phyloP scores from a whole-genome alignment of 2,888 invertebrate species.

The Ormyrus labotus region DNA sequence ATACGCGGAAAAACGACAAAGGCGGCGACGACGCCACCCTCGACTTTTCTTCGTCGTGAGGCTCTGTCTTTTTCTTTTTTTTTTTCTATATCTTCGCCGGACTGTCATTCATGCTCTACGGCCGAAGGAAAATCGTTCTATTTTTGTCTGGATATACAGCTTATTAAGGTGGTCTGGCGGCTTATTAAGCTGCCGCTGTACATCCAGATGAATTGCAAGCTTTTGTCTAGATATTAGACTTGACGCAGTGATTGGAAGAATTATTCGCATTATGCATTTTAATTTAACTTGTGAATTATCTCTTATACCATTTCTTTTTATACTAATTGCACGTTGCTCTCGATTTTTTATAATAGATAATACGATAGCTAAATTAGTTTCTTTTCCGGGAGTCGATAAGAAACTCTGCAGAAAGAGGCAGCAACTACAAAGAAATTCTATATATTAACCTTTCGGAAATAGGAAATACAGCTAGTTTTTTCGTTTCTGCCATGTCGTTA shows the following conservation, averaged over 20 bases:
- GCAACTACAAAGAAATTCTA: background rate
- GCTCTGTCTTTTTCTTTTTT: too few species aligned
- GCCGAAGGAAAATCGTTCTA: slow-evolving; percentile 15
- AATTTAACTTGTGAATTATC: too few species aligned
- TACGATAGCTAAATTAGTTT: too few species aligned
- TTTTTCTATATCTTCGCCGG: background rate
- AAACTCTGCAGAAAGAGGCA: too few species aligned
- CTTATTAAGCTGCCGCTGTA: slow-evolving; percentile 16
- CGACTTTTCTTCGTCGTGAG: too few species aligned
- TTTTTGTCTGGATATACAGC: slow-evolving; percentile 30
- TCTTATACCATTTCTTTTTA: too few species aligned
- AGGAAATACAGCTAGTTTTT: background rate
- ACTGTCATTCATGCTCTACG: background rate
- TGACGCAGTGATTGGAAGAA: too few species aligned
- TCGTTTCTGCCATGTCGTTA: background rate
- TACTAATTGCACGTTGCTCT: too few species aligned
- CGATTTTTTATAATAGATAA: too few species aligned
- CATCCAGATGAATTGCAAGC: slow-evolving; percentile 27
- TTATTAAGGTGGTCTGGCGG: background rate
- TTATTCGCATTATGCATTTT: too few species aligned
- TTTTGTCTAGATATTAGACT: background rate
- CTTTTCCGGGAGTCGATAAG: too few species aligned
- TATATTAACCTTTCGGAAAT: background rate
- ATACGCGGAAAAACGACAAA: slow-evolving; percentile 20
- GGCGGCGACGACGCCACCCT: background rate